Conservation (phyloP, 2,113 vertebrate species). For the Indri indri region DNA sequence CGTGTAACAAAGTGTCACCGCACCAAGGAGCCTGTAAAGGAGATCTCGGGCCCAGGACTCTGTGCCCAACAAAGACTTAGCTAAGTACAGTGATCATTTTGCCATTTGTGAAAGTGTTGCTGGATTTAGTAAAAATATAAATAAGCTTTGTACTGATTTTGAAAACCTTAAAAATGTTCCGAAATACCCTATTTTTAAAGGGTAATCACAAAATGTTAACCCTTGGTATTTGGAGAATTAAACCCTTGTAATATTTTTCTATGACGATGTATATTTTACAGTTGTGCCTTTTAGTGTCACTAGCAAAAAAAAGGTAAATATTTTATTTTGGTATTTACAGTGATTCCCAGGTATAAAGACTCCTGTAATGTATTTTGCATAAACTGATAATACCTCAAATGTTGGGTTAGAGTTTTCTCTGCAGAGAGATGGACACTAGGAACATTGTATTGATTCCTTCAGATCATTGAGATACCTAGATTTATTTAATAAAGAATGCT, state of each 20-base stretch:
- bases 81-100: slow-evolving; percentile 27
- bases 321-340: slow-evolving; percentile 65
- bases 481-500: slow-evolving; percentile 40
- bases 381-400: neutral
- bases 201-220: slow-evolving; percentile 67
- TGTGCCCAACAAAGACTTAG: slow-evolving; percentile 29
- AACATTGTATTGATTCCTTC: neutral
- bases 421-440: neutral
- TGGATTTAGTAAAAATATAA: slow-evolving; percentile 59
- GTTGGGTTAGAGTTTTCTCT: neutral
- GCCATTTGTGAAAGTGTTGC: slow-evolving; percentile 41
- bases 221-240: slow-evolving; percentile 57
- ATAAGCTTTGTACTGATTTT: slow-evolving; percentile 55
- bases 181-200: slow-evolving; percentile 58
- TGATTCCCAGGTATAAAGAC: slow-evolving; percentile 16
- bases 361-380: neutral
- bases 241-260: slow-evolving; percentile 66
- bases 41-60: neutral
- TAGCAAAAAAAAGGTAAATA: slow-evolving; percentile 48
- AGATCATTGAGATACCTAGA: neutral
- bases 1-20: slow-evolving; percentile 53
- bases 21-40: neutral
- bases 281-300: slow-evolving; percentile 58
- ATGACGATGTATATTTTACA: slow-evolving; percentile 42
- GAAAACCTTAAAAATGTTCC: slow-evolving; percentile 43